Base-by-base conservation (phyloP, 2,797 vertebrate species). In the Fistularia tabacaria region DNA sequence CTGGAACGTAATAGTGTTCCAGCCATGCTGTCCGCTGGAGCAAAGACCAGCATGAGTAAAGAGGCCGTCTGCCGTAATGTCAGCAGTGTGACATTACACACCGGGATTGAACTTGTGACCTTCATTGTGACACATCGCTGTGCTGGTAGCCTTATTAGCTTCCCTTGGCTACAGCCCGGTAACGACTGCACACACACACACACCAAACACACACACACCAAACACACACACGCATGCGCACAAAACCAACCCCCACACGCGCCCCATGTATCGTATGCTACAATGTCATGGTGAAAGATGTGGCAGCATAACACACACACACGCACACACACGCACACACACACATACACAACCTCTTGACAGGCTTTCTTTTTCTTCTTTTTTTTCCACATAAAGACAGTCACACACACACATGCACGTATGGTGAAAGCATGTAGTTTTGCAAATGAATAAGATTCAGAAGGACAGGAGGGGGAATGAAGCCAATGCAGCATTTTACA, bases 401-500 rank as follows among this genome's bases (percentile, higher is more conserved):
- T 45, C 36, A 44, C 48, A 53, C 52, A 36, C 48, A 7, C 44
- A 52, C 42, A 54, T 41, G 46, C 14, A 38, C 49, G 13, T 47
- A 14, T 38, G 10, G 49, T 51, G 47, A 36, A 39, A 40, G 36
- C 51, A 12, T 54, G 14, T 37, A 36, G 10, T 10, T 43, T 13
- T 10, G n/a, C 52, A 14, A 40, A 79, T 62, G 69, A 69, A 74
- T 76, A 64, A 62, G 65, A 79, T 73, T 71, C 60, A 64, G 59
- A 71, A 67, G 57, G 72, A 45, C 79, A 64, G 49, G 57, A 43
- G 73, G 69, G 57, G 62, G 46, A 62, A 59, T 70, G 55, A 72
- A 82, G 49, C 66, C 81, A 82, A 78, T 77, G 77, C 79, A 59
- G 54, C 72, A 64, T 81, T 87, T 85, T 83, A 82, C 78, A 72